phyloP scores from a whole-genome alignment of 2,113 vertebrate species.

The Dipodomys stephensi region DNA sequence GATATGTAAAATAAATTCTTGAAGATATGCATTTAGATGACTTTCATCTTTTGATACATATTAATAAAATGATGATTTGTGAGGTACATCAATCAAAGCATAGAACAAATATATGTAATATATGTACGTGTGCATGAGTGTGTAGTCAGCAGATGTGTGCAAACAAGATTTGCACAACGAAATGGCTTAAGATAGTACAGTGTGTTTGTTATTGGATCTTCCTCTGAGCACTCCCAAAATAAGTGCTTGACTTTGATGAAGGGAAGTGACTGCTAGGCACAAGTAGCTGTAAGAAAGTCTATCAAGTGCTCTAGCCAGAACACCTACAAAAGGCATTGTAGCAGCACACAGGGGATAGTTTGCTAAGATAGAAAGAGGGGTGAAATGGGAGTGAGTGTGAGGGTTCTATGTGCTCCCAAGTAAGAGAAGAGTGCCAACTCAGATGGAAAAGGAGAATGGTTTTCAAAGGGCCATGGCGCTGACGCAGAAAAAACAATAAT shows the following conservation, averaged over 20 bases:
- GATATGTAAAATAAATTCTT: not conserved
- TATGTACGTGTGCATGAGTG: no score
- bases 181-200: not conserved
- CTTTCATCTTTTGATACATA: not conserved
- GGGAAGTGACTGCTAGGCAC: no score
- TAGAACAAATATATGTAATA: not conserved
- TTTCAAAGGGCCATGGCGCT: no score
- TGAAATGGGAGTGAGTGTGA: no score
- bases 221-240: not conserved
- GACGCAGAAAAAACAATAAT: no score
- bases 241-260: not conserved
- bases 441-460: no score
- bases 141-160: not conserved
- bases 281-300: no score
- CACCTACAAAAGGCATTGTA: no score
- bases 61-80: not conserved
- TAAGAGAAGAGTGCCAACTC: no score
- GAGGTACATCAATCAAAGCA: not conserved
- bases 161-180: not conserved
- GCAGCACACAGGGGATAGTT: not conserved
- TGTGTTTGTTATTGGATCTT: not conserved
- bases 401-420: not conserved
- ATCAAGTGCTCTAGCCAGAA: no score
- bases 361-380: not conserved
- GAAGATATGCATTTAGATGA: not conserved